Evolutionary conservation across 2,888 invertebrate genomes (phyloP).

Genomic region (Listrodromus nycthemerus): DNA sequence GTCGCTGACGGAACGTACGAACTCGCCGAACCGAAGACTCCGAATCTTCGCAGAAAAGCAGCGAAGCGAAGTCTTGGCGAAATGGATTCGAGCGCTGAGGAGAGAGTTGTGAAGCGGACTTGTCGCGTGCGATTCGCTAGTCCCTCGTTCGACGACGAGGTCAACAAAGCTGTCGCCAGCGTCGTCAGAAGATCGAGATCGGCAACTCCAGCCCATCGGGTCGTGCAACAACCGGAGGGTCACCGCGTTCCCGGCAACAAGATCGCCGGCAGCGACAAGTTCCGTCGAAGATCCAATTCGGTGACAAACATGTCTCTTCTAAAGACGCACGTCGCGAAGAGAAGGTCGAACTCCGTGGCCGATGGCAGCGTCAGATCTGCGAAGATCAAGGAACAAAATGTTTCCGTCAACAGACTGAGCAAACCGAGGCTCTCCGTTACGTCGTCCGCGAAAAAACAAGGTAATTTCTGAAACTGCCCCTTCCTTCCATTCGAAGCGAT

Average conservation of each 20-base stretch:
- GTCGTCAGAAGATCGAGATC: conserved; percentile 41
- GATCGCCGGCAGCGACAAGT: conserved; percentile 30
- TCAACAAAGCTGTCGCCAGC: conserved; percentile 52
- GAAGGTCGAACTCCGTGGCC: conserved; percentile 66
- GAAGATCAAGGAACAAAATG: conserved; percentile 77
- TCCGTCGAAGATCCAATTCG: conserved; percentile 63
- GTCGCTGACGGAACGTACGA: conserved; percentile 74
- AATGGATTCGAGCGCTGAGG: conserved; percentile 43
- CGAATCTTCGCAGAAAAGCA: conserved; percentile 65
- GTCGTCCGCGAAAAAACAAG: conserved; percentile 69
- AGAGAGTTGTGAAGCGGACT: conserved; percentile 63
- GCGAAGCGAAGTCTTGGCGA: conserved; percentile 67
- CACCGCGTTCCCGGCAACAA: conserved; percentile 24
- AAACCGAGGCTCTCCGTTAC: conserved; percentile 80
- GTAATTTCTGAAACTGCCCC: conserved; percentile 49
- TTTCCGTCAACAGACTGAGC: conserved; percentile 83
- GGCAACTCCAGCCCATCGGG: conserved; percentile 60
- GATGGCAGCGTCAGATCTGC: conserved; percentile 75
- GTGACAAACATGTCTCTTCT: conserved; percentile 31
- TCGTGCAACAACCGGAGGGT: conserved; percentile 44
- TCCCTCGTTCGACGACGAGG: conserved; percentile 37
- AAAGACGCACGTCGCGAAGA: conserved; percentile 56
- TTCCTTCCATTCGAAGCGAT: background rate
- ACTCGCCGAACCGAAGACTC: conserved; percentile 74
- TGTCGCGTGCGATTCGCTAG: conserved; percentile 74